phyloP scores from a whole-genome alignment of 2,888 invertebrate species.

The Sesia apiformis region DNA sequence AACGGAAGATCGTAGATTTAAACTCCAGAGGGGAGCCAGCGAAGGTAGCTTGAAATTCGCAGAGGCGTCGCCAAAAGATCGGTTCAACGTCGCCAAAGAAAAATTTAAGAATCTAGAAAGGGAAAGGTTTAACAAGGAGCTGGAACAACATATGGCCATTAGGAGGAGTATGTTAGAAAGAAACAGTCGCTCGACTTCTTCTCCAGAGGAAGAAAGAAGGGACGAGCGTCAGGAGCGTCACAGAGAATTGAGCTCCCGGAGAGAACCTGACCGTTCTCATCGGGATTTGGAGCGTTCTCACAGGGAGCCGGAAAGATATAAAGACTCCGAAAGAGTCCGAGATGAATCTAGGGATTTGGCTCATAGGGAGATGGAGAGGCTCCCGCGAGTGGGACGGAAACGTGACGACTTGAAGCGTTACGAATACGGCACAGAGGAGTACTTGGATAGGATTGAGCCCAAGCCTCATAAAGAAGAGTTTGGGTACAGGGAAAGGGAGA shows the following conservation, averaged over 20 bases:
- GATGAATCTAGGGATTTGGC: constrained; percentile 38
- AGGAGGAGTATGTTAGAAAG: constrained; percentile 66
- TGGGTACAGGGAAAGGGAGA: constrained; percentile 48
- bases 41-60: constrained; percentile 60
- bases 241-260: constrained; percentile 53
- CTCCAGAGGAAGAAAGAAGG: constrained; percentile 67
- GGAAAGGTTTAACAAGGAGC: constrained; percentile 76
- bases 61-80: constrained; percentile 79
- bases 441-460: constrained; percentile 53
- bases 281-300: constrained; percentile 48
- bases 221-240: constrained; percentile 65
- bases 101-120: constrained; percentile 87
- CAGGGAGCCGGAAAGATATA: constrained; percentile 46
- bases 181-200: constrained; percentile 71
- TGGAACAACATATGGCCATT: constrained; percentile 68
- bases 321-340: constrained; percentile 47
- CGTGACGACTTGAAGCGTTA: constrained; percentile 58
- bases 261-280: constrained; percentile 63
- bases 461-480: constrained; percentile 54
- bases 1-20: constrained; percentile 62
- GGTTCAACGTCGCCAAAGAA: constrained; percentile 90
- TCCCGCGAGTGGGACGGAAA: constrained; percentile 59
- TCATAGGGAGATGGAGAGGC: constrained; percentile 57
- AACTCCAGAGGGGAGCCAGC: constrained; percentile 56
- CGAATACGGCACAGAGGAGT: constrained; percentile 62